Conservation (phyloP, 2,797 vertebrate species). For the Hyperoplus immaculatus region DNA sequence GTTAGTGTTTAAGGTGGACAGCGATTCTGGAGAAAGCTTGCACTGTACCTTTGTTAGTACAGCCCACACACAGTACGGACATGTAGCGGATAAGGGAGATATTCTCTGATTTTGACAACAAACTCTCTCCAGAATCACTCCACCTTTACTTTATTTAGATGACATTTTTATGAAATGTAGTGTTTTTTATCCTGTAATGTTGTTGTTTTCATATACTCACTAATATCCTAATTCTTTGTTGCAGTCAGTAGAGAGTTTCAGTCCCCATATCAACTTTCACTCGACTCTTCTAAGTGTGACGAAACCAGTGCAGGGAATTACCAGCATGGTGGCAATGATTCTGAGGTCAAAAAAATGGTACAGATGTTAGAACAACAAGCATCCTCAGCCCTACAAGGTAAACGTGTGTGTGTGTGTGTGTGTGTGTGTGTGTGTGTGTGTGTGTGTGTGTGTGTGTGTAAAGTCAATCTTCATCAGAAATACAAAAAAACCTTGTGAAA, state of each 20-base stretch:
- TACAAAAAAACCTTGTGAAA: constrained; percentile 3
- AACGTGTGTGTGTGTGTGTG: constrained; percentile 28
- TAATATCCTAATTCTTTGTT: constrained; percentile 26
- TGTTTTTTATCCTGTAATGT: background rate
- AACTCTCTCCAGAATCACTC: too few species aligned
- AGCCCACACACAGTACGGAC: background rate
- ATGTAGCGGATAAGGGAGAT: too few species aligned
- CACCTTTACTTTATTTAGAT: too few species aligned
- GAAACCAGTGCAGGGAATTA: constrained; percentile 62
- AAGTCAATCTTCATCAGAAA: constrained; percentile 7
- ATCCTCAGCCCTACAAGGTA: constrained; percentile 89
- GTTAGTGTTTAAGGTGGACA: background rate
- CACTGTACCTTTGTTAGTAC: background rate
- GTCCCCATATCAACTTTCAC: constrained; percentile 37
- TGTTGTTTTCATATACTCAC: background rate
- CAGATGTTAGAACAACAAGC: constrained; percentile 90
- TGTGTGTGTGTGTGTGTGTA: background rate
- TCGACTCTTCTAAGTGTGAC: constrained; percentile 61
- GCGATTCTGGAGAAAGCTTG: background rate
- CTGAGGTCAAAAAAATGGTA: constrained; percentile 84
- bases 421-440: background rate
- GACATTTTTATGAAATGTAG: background rate
- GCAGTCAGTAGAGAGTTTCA: constrained; percentile 57
- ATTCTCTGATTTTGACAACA: too few species aligned
- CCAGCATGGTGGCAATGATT: constrained; percentile 44